phyloP scores from a whole-genome alignment of 2,797 vertebrate species.

The Danio kyathit region DNA sequence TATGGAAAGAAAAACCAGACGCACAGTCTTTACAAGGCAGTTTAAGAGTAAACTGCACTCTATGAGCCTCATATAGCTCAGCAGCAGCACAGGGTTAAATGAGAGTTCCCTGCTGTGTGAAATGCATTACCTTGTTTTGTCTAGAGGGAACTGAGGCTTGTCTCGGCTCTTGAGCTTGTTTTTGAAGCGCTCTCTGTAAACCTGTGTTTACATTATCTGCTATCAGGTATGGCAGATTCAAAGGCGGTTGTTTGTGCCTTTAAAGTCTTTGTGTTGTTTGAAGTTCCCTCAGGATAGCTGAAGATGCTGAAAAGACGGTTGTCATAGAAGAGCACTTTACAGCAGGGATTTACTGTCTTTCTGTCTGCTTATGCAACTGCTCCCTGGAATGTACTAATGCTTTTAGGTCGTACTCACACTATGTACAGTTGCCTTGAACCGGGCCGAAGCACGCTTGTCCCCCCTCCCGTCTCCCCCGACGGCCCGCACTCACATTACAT shows the following conservation, averaged over 20 bases:
- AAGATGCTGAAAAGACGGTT: conserved; percentile 49
- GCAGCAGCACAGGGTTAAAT: conserved; percentile 56
- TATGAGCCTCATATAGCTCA: background rate
- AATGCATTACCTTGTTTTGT: conserved; percentile 71
- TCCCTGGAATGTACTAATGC: background rate
- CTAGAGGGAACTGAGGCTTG: conserved; percentile 67
- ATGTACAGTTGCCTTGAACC: too few relatives aligned
- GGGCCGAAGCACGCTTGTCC: too few relatives aligned
- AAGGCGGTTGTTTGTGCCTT: conserved; percentile 71
- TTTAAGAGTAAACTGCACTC: conserved; percentile 13
- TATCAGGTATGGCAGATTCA: conserved; percentile 71
- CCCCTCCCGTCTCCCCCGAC: too few relatives aligned
- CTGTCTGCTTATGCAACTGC: conserved; percentile 17
- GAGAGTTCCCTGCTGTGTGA: conserved; percentile 40
- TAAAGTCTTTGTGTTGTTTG: conserved; percentile 44
- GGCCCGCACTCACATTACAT: too few relatives aligned
- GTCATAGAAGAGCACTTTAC: conserved; percentile 48
- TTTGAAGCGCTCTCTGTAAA: conserved; percentile 62
- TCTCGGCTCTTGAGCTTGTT: conserved; percentile 56
- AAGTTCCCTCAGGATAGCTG: conserved; percentile 40
- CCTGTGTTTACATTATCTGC: conserved; percentile 72
- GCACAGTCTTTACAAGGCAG: background rate
- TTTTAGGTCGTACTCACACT: too few relatives aligned
- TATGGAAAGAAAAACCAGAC: too few relatives aligned
- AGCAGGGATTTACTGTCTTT: conserved; percentile 26